Conservation (phyloP, 2,797 vertebrate genomes). For the Adelosebastes latens region DNA sequence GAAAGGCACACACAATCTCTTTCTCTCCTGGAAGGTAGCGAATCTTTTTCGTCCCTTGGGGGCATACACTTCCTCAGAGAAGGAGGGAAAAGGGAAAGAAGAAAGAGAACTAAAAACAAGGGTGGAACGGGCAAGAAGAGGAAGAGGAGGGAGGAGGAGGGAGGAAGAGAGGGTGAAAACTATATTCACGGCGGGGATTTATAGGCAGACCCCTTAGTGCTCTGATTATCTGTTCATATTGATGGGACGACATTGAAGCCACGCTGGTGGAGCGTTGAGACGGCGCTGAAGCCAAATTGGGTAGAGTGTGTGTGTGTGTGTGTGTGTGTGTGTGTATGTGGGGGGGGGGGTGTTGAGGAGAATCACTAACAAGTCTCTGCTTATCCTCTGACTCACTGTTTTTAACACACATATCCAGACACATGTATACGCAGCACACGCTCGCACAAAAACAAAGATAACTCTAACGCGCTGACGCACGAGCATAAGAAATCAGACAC, state of each 20-base stretch:
- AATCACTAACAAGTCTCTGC: constrained; percentile 73
- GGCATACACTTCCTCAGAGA: constrained; percentile 80
- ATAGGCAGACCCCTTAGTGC: constrained; percentile 67
- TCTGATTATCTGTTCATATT: constrained; percentile 73
- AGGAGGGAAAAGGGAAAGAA: constrained; percentile 65
- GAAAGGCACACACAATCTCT: constrained; percentile 52
- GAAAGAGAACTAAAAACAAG: constrained; percentile 65
- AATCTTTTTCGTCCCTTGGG: constrained; percentile 75
- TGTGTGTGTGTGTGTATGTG: not conserved
- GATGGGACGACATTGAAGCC: constrained; percentile 63
- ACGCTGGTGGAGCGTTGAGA: constrained; percentile 51
- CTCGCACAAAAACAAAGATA: constrained; percentile 46
- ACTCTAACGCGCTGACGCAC: constrained; percentile 21
- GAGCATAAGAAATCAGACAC: constrained; percentile 11
- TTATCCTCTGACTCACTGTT: constrained; percentile 74
- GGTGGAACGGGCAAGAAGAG: constrained; percentile 60
- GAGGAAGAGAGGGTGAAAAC: constrained; percentile 55
- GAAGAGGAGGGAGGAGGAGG: constrained; percentile 34
- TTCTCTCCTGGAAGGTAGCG: constrained; percentile 79
- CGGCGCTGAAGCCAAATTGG: constrained; percentile 57
- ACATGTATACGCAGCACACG: constrained; percentile 36
- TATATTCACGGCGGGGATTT: constrained; percentile 59
- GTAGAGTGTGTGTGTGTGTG: not conserved
- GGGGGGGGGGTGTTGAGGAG: constrained; percentile 42
- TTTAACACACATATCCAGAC: constrained; percentile 63